Percentiles rank a stretch among this genome's conserved stretches.
Evolutionary conservation across 35 echinoderm and acorn worm genomes (phyloP).

Genomic region (Amphiura filiformis): DNA sequence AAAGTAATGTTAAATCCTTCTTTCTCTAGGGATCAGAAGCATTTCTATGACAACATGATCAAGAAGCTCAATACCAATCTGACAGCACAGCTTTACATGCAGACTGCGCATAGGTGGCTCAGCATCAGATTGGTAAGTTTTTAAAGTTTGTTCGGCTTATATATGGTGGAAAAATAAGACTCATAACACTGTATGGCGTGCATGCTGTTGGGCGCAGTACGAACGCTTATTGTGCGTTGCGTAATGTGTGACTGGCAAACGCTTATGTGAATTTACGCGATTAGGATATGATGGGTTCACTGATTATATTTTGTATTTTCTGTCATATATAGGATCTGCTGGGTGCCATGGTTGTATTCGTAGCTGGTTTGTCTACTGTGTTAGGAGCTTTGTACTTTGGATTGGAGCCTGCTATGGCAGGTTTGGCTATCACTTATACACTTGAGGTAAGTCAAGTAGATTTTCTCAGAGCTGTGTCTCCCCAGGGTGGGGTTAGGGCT

Average conservation of each 20-base stretch:
- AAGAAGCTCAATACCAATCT: constrained; percentile 38
- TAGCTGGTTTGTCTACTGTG: neutral
- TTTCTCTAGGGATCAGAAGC: constrained; percentile 21
- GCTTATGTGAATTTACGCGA: too few species aligned
- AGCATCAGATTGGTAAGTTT: constrained; percentile 39
- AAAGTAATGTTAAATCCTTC: neutral
- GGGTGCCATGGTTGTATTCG: neutral
- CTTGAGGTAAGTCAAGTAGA: too few species aligned
- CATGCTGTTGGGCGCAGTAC: too few species aligned
- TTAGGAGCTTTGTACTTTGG: constrained; percentile 10
- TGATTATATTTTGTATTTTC: neutral
- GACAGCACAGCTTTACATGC: constrained; percentile 24
- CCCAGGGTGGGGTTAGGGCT: too few species aligned
- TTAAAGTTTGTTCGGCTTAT: neutral
- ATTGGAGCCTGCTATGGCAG: too few species aligned
- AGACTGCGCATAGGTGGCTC: constrained; percentile 27
- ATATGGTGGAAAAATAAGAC: too few species aligned
- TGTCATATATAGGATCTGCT: constrained; percentile 30
- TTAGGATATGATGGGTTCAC: neutral
- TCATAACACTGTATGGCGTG: too few species aligned
- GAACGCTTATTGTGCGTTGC: too few species aligned
- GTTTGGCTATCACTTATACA: too few species aligned
- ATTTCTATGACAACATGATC: constrained; percentile 61
- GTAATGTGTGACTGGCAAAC: too few species aligned
- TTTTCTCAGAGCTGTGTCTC: too few species aligned